These are phyloP conservation scores for Peromyscus eremicus DNA, from an alignment of 2,797 vertebrate species.

Conservation along the genomic window DNA sequence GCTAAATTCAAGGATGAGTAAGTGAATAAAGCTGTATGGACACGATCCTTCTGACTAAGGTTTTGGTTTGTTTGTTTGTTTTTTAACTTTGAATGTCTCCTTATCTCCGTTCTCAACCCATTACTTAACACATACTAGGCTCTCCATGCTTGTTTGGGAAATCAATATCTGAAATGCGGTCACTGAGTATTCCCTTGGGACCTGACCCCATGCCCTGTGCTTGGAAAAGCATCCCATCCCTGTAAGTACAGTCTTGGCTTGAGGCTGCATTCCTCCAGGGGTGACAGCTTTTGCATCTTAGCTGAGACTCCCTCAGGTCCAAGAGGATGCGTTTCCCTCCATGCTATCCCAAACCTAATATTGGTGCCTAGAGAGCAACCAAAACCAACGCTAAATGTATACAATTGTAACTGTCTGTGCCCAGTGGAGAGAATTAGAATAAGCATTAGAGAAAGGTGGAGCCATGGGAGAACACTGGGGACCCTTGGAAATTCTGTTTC, in stretches of 20 bases:
- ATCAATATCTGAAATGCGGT: conserved; percentile 36
- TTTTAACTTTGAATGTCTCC: background rate
- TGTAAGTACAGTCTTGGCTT: background rate
- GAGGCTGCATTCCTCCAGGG: background rate
- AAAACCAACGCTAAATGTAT: conserved; percentile 86
- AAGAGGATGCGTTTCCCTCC: conserved; percentile 85
- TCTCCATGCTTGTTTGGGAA: background rate
- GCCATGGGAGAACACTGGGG: conserved; percentile 37
- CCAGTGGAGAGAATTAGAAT: conserved; percentile 86
- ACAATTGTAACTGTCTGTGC: conserved; percentile 85
- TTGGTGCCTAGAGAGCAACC: conserved; percentile 87
- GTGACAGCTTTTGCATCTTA: conserved; percentile 26
- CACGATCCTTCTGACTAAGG: background rate
- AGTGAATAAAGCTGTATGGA: background rate
- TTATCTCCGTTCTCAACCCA: conserved; percentile 17
- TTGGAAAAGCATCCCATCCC: background rate
- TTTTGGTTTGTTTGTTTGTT: background rate
- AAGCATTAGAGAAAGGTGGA: conserved; percentile 79
- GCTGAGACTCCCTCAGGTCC: conserved; percentile 79
- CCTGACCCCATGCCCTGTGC: background rate
- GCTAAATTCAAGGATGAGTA: conserved; percentile 21
- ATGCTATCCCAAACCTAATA: conserved; percentile 85
- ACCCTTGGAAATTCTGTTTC: background rate
- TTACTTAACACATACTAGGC: background rate
- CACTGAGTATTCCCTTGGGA: background rate